A percentile compares a stretch with the other conserved stretches of the same genome.
Evolutionary conservation across 2,113 vertebrate species (phyloP).

Genomic region (Tenrec ecaudatus): DNA sequence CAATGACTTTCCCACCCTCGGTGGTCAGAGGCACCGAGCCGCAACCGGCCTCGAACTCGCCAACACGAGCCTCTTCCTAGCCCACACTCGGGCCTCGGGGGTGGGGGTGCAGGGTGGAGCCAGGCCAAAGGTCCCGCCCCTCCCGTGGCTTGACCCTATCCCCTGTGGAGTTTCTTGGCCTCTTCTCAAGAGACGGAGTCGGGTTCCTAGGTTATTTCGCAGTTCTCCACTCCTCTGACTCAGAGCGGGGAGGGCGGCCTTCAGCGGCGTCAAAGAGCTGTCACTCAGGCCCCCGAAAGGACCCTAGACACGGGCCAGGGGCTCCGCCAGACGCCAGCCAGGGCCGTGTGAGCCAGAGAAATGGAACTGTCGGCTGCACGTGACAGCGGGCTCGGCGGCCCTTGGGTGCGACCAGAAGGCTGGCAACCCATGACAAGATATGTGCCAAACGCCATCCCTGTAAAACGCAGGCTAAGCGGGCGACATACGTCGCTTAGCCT

Average conservation of each 20-base stretch:
- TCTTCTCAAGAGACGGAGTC: neutral
- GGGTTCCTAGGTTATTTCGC: neutral
- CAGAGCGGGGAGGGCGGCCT: neutral
- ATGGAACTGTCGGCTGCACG: neutral
- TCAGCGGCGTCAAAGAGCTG: neutral
- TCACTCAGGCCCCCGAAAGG: neutral
- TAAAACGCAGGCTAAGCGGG: slow-evolving; percentile 57
- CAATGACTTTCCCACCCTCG: neutral
- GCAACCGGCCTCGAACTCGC: neutral
- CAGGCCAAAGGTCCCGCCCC: too few species aligned
- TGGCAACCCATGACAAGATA: neutral
- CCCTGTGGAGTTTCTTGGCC: neutral
- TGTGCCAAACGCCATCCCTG: neutral
- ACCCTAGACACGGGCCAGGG: neutral
- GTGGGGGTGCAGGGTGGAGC: neutral
- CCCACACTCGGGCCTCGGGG: neutral
- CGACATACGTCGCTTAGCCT: slow-evolving; percentile 48
- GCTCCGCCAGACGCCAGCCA: neutral
- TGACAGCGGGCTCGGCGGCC: neutral
- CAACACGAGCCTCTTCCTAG: neutral
- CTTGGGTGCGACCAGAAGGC: neutral
- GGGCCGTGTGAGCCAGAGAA: neutral
- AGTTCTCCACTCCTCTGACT: slow-evolving; percentile 34
- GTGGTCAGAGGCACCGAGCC: neutral
- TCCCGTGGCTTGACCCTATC: neutral